These are phyloP conservation scores for Pedetes capensis DNA, from an alignment of 2,113 vertebrate genomes.

Conservation along the genomic window DNA sequence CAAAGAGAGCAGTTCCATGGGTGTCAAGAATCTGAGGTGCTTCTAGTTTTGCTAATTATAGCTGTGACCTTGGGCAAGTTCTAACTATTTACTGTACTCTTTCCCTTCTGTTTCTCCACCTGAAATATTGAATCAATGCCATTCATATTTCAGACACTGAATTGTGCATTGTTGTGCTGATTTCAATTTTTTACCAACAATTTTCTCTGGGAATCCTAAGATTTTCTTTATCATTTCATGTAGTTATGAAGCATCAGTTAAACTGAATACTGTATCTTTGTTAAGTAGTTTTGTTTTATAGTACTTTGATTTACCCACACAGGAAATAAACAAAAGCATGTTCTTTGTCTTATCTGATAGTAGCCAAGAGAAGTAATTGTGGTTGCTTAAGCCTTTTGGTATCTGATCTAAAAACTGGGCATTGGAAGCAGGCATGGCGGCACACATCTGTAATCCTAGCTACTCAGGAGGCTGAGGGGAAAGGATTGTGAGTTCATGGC, in stretches of 20 bases:
- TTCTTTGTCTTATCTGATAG: neutral
- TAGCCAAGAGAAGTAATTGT: neutral
- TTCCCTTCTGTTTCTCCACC: slow-evolving; percentile 36
- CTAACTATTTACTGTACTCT: neutral
- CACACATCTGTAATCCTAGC: neutral
- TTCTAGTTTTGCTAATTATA: slow-evolving; percentile 28
- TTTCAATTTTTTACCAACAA: slow-evolving; percentile 23
- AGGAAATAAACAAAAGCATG: slow-evolving; percentile 15
- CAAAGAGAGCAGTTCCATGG: neutral
- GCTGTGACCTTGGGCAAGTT: slow-evolving; percentile 54
- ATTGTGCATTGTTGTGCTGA: neutral
- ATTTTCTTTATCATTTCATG: slow-evolving; percentile 15
- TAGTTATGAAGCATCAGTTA: neutral
- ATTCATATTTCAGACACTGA: neutral
- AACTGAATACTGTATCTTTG: neutral
- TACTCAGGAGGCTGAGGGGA: neutral
- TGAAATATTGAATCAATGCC: slow-evolving; percentile 31
- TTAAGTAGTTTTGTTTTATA: neutral
- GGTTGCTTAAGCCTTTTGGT: neutral
- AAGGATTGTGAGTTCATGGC: no score
- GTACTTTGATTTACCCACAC: slow-evolving; percentile 9
- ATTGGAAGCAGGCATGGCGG: neutral
- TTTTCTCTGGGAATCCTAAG: neutral
- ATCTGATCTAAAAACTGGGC: neutral
- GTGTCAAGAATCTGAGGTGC: neutral